phyloP scores from a whole-genome alignment of 2,888 invertebrate species.

The Alsophila aescularia region DNA sequence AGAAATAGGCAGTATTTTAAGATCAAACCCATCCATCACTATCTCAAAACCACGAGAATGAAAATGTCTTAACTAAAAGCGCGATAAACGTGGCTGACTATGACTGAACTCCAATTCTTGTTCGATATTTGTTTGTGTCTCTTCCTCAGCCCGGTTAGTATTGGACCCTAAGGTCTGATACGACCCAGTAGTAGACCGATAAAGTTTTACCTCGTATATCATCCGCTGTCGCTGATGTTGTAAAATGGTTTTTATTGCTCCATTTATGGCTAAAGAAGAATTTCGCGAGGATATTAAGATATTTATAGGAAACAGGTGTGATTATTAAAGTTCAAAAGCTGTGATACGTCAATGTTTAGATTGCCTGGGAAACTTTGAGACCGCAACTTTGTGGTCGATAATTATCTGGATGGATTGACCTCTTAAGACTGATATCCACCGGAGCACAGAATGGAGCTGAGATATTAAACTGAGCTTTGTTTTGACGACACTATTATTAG shows the following conservation, averaged over 20 bases:
- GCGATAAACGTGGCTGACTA: no score
- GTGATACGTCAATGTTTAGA: constrained; percentile 5
- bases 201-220: constrained; percentile 6
- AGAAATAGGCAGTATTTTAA: no score
- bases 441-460: neutral
- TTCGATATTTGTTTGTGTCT: no score
- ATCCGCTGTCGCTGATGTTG: constrained; percentile 17
- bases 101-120: no score
- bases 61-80: no score
- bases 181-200: constrained; percentile 6
- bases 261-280: constrained; percentile 12
- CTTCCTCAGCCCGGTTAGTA: no score
- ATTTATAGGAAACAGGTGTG: constrained; percentile 13
- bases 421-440: neutral
- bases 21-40: no score
- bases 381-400: constrained; percentile 1
- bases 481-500: no score
- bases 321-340: constrained; percentile 9
- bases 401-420: constrained; percentile 1
- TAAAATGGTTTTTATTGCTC: constrained; percentile 20
- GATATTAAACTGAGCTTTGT: neutral
- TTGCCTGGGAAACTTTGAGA: constrained; percentile 2
- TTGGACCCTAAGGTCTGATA: neutral
- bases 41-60: no score
- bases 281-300: neutral